Conservation (phyloP, 2,888 invertebrate species). For the Nowickia ferox region DNA sequence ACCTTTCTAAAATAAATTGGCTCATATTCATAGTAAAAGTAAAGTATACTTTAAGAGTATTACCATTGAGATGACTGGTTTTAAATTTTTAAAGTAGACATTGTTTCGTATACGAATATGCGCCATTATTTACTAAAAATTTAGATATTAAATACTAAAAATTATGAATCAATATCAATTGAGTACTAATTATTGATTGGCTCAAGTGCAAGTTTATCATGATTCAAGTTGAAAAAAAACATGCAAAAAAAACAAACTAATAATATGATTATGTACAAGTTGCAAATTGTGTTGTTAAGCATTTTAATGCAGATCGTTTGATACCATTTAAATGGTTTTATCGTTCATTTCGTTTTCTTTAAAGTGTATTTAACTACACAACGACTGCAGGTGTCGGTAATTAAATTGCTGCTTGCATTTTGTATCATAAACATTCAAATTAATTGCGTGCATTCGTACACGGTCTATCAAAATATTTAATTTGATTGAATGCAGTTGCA, state of each 20-base stretch:
- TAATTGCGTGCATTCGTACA: conserved; percentile 44
- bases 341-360: background rate
- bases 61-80: too few relatives aligned
- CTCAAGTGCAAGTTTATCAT: conserved; percentile 16
- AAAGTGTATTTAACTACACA: background rate
- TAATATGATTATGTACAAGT: background rate
- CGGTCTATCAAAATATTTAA: conserved; percentile 42
- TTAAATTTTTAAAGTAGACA: too few relatives aligned
- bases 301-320: conserved; percentile 4
- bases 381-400: conserved; percentile 52
- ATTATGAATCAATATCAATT: too few relatives aligned
- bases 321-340: conserved; percentile 26
- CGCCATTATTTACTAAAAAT: too few relatives aligned
- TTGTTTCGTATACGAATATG: too few relatives aligned
- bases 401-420: conserved; percentile 54
- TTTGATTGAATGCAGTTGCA: conserved; percentile 8
- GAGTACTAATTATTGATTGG: background rate
- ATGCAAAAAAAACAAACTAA: background rate
- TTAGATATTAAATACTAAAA: background rate
- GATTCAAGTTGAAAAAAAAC: background rate
- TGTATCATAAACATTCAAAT: conserved; percentile 36
- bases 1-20: too few relatives aligned
- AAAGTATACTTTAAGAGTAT: too few relatives aligned
- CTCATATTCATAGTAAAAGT: too few relatives aligned
- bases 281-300: background rate